These are phyloP conservation scores for Drosophila micromelanica DNA, from an alignment of 1,140 invertebrate genomes.

Conservation along the genomic window DNA sequence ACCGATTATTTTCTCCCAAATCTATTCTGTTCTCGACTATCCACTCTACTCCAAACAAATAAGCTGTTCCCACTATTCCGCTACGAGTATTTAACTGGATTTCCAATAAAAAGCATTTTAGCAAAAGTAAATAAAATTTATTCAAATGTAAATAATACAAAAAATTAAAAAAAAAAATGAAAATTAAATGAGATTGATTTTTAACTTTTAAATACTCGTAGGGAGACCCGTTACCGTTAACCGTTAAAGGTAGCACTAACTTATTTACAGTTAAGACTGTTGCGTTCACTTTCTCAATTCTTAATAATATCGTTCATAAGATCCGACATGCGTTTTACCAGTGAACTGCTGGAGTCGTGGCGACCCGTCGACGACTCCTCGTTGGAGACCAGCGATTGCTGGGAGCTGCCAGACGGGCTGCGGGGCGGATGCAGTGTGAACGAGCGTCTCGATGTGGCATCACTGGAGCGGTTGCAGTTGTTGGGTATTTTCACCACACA, in stretches of 20 bases:
- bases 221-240: conserved; percentile 29
- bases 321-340: conserved; percentile 85
- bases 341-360: conserved; percentile 85
- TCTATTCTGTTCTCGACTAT: neutral
- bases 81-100: conserved; percentile 66
- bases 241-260: conserved; percentile 37
- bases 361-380: conserved; percentile 72
- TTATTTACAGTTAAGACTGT: neutral
- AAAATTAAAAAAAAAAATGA: conserved; percentile 28
- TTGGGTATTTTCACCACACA: conserved; percentile 99
- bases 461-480: conserved; percentile 90
- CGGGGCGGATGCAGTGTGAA: conserved; percentile 87
- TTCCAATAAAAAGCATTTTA: conserved; percentile 36
- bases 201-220: conserved; percentile 60
- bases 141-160: conserved; percentile 64
- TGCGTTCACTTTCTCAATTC: conserved; percentile 47
- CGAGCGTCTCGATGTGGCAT: conserved; percentile 82
- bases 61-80: neutral
- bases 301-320: conserved; percentile 84
- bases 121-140: conserved; percentile 55
- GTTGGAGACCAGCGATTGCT: conserved; percentile 78
- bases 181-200: conserved; percentile 10
- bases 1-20: neutral
- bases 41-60: too few species aligned
- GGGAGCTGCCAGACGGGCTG: conserved; percentile 88